Evolutionary conservation across 2,888 invertebrate genomes (phyloP).

Genomic region (Andrena minutula): DNA sequence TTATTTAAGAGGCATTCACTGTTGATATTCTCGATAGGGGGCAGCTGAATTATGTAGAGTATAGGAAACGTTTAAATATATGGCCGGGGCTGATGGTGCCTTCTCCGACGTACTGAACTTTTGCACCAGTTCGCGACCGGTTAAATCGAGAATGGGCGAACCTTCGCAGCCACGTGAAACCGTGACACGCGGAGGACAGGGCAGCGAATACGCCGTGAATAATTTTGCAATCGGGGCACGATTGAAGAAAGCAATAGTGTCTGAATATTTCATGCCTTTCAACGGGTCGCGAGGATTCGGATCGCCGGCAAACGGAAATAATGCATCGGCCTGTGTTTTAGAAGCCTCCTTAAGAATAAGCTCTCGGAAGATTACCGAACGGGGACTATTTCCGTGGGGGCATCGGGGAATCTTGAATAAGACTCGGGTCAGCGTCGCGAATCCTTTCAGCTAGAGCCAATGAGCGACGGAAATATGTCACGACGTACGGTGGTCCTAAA

Average conservation of each 20-base stretch:
- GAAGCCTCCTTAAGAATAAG: constrained; percentile 51
- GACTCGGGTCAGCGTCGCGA: constrained; percentile 10
- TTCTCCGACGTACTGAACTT: constrained; percentile 22
- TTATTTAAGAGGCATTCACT: background rate
- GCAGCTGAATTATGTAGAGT: background rate
- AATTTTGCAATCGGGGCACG: constrained; percentile 25
- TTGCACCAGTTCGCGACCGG: constrained; percentile 5
- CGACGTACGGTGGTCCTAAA: background rate
- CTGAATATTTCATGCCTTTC: constrained; percentile 25
- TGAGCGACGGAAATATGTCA: background rate
- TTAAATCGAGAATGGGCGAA: background rate
- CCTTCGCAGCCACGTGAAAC: background rate
- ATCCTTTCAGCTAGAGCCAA: background rate
- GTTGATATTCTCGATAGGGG: constrained; percentile 4
- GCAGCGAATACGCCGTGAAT: background rate
- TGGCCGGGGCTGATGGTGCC: constrained; percentile 7
- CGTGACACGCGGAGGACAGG: background rate
- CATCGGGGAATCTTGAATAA: constrained; percentile 28
- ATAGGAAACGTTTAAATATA: constrained; percentile 37
- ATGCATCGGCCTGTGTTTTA: constrained; percentile 20
- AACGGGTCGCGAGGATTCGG: constrained; percentile 36
- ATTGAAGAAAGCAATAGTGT: constrained; percentile 46
- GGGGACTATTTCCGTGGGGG: constrained; percentile 18
- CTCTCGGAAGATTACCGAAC: background rate
- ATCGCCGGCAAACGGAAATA: constrained; percentile 48